A percentile compares a stretch with the other conserved stretches of the same genome.
phyloP scores from a whole-genome alignment of 2,113 vertebrate genomes.

The Salminus brasiliensis region DNA sequence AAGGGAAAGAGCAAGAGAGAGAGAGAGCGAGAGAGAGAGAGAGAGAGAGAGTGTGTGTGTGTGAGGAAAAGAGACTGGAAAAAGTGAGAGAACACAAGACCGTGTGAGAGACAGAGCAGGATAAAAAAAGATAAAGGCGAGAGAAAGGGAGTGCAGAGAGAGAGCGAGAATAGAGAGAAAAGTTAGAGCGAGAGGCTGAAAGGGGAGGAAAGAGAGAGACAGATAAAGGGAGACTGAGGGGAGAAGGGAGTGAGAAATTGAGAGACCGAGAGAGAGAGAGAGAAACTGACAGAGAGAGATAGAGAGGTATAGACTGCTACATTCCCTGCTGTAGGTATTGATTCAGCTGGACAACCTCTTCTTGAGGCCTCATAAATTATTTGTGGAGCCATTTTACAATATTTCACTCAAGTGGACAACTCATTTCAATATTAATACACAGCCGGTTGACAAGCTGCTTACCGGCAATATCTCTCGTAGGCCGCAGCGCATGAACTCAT shows the following conservation, averaged over 20 bases:
- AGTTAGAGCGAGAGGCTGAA: background rate
- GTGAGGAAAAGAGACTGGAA: constrained; percentile 9
- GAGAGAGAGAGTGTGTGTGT: background rate
- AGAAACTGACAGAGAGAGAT: background rate
- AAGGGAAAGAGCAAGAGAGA: background rate
- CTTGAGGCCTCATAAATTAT: constrained; percentile 69
- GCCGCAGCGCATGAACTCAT: constrained; percentile 98
- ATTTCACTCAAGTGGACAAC: constrained; percentile 73
- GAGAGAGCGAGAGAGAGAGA: background rate
- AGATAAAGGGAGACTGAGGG: background rate
- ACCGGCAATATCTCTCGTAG: constrained; percentile 94
- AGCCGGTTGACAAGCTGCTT: constrained; percentile 72
- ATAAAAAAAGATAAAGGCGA: background rate
- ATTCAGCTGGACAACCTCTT: constrained; percentile 60
- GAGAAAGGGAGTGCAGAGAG: too few species aligned
- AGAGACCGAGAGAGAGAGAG: background rate
- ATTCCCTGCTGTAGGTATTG: constrained; percentile 58
- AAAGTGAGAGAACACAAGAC: constrained; percentile 54
- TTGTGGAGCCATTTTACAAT: constrained; percentile 67
- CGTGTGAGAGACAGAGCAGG: constrained; percentile 52
- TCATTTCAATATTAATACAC: constrained; percentile 83
- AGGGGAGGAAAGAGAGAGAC: too few species aligned
- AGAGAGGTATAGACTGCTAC: constrained; percentile 58
- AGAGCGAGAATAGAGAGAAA: background rate
- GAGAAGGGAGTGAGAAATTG: background rate